Evolutionary conservation across 2,797 vertebrate genomes (phyloP).

Genomic region (Poecilia gillii): DNA sequence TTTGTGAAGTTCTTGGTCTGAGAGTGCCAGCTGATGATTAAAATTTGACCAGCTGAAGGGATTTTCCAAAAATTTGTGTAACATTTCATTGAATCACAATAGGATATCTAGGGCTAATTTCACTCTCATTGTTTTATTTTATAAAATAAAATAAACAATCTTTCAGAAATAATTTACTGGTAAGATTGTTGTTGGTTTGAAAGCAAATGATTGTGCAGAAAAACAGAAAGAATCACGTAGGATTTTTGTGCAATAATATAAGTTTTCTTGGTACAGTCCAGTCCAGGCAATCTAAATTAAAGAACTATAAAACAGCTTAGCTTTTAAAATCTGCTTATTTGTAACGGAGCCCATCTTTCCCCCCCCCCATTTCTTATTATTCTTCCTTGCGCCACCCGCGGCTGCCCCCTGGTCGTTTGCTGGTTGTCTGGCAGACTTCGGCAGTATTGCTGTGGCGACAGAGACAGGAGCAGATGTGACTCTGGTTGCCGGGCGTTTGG

Average conservation of each 20-base stretch:
- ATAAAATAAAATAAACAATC: background rate
- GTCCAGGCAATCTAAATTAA: conserved; percentile 3
- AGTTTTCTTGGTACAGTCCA: background rate
- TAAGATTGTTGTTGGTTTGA: background rate
- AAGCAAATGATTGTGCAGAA: background rate
- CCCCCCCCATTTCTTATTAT: conserved; percentile 28
- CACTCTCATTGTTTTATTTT: background rate
- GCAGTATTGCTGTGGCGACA: conserved; percentile 79
- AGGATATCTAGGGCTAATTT: background rate
- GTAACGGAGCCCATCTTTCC: conserved; percentile 38
- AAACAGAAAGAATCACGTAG: background rate
- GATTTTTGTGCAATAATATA: background rate
- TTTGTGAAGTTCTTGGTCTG: background rate
- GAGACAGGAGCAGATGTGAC: conserved; percentile 97
- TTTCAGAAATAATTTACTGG: background rate
- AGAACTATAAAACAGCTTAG: conserved; percentile 24
- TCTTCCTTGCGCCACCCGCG: conserved; percentile 68
- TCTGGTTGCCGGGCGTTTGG: conserved; percentile 97
- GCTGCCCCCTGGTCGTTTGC: conserved; percentile 71
- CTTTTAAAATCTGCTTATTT: conserved; percentile 37
- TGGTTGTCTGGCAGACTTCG: conserved; percentile 77
- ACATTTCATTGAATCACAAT: background rate
- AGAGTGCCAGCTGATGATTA: background rate
- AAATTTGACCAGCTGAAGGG: background rate
- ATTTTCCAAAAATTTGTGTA: background rate